Percentiles rank a stretch among this genome's conserved stretches.
Conservation (phyloP, 2,113 vertebrate species). For the Rafetus swinhoei region DNA sequence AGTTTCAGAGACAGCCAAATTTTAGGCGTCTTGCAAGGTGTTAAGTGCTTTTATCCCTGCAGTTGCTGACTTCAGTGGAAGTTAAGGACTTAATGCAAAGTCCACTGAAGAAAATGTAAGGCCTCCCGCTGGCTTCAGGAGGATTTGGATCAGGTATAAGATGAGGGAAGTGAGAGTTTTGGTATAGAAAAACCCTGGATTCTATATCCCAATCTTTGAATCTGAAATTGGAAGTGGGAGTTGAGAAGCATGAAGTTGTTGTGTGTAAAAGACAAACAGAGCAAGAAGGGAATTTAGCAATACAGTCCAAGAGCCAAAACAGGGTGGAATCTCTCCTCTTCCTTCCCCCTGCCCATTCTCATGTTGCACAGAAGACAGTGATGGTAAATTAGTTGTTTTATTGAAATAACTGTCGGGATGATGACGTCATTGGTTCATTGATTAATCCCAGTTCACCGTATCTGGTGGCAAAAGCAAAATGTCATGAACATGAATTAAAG, state of each 20-base stretch:
- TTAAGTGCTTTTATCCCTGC: not conserved
- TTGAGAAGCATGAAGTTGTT: accelerated
- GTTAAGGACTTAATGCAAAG: not conserved
- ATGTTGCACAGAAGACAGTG: not conserved
- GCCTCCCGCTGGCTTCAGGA: not conserved
- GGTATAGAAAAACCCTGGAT: not conserved
- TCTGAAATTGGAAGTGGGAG: not conserved
- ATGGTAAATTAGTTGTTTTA: not conserved
- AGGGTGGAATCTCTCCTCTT: not conserved
- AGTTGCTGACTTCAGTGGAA: not conserved
- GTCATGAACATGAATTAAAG: not conserved
- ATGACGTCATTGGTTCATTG: not conserved
- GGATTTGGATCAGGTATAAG: not conserved
- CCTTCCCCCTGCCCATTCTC: not conserved
- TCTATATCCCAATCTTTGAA: not conserved
- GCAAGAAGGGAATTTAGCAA: not conserved
- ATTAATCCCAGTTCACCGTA: not conserved
- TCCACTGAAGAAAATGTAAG: not conserved
- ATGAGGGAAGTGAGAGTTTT: not conserved
- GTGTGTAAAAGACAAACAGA: not conserved
- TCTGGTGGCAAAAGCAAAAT: not conserved
- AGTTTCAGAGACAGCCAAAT: not conserved
- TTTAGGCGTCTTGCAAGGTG: not conserved
- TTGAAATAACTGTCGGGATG: not conserved
- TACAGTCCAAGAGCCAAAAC: not conserved